Percentiles rank a stretch among this genome's conserved stretches.
Evolutionary conservation across 2,113 vertebrate species (phyloP).

Genomic region (Hippolais icterina): DNA sequence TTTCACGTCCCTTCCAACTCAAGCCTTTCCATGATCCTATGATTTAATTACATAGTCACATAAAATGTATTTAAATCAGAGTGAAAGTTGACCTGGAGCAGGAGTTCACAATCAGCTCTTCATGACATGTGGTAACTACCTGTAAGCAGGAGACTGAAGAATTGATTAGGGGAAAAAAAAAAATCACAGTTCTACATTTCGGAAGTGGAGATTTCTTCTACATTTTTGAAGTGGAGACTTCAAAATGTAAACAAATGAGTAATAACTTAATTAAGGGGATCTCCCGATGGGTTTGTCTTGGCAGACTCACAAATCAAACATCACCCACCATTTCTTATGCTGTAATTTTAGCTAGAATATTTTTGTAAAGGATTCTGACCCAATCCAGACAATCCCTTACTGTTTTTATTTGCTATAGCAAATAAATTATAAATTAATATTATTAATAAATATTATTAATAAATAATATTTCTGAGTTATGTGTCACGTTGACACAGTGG

Average conservation of each 20-base stretch:
- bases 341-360: not conserved
- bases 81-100: not conserved
- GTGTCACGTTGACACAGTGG: not conserved
- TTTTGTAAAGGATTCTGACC: not conserved
- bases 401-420: not conserved
- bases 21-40: not conserved
- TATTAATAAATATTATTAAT: no score
- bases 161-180: not conserved
- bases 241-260: conserved; percentile 3
- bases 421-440: no score
- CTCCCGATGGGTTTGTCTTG: not conserved
- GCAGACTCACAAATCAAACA: not conserved
- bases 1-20: not conserved
- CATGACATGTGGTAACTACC: not conserved
- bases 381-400: not conserved
- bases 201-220: no score
- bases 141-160: not conserved
- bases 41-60: not conserved
- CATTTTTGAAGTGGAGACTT: not conserved
- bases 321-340: not conserved
- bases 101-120: not conserved
- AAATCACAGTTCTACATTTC: not conserved
- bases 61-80: not conserved
- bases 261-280: not conserved
- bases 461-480: not conserved